phyloP scores from a whole-genome alignment of 2,888 invertebrate genomes.

The Polymixis flavicincta region DNA sequence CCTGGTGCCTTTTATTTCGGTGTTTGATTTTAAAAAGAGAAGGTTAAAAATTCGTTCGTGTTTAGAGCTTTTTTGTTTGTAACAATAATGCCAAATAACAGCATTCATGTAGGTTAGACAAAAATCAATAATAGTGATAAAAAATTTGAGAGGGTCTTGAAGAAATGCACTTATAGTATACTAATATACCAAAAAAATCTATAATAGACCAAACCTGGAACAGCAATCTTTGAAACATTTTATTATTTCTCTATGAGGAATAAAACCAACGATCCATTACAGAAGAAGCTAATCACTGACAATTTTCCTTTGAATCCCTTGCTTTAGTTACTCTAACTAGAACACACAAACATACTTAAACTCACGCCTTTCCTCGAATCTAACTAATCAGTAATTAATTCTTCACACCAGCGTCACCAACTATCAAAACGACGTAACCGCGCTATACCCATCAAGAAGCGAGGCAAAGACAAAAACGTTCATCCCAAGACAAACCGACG shows the following conservation, averaged over 20 bases:
- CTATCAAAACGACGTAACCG: constrained; percentile 56
- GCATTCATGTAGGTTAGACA: too few species aligned
- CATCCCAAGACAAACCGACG: constrained; percentile 84
- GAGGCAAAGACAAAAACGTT: constrained; percentile 75
- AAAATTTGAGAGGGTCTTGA: too few species aligned
- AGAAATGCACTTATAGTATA: too few species aligned
- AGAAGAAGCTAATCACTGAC: neutral
- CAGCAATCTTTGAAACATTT: neutral
- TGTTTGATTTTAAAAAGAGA: neutral
- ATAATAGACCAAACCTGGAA: neutral
- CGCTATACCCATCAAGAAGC: constrained; percentile 77
- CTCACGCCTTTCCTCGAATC: too few species aligned
- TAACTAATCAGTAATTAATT: neutral
- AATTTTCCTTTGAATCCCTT: neutral
- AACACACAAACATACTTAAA: neutral
- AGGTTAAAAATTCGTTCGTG: neutral
- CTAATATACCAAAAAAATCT: too few species aligned
- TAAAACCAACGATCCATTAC: neutral
- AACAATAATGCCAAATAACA: too few species aligned
- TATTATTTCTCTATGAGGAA: neutral
- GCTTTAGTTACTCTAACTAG: neutral
- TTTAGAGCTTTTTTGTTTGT: too few species aligned
- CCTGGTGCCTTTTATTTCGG: neutral
- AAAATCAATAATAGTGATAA: too few species aligned
- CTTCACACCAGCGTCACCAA: constrained; percentile 9